Percentiles rank a stretch among this genome's conserved stretches.
Evolutionary conservation across 1,140 invertebrate genomes (phyloP).

Genomic region (Solenopsis invicta): DNA sequence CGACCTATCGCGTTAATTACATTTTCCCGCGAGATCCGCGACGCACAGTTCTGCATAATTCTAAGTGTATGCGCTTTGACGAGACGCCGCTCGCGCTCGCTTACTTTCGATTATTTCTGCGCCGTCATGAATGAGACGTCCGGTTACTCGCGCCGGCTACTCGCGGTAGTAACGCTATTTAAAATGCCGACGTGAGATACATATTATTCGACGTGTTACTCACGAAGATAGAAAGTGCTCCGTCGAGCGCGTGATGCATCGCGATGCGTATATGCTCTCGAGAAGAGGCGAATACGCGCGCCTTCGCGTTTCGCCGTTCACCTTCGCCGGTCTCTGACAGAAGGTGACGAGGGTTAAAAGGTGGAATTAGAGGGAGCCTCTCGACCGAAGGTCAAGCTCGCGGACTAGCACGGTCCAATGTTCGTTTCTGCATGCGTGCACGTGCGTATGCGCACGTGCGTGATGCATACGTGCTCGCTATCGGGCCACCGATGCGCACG

Average conservation of each 20-base stretch:
- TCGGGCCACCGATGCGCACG: conserved; percentile 11
- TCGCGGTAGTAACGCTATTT: conserved; percentile 50
- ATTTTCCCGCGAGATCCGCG: conserved; percentile 37
- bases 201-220: conserved; percentile 54
- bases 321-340: conserved; percentile 26
- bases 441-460: conserved; percentile 31
- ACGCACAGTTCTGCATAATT: conserved; percentile 18
- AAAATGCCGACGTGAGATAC: conserved; percentile 57
- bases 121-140: conserved; percentile 54
- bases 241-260: conserved; percentile 19
- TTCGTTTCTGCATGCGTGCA: conserved; percentile 51
- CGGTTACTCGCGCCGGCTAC: conserved; percentile 50
- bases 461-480: neutral
- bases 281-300: conserved; percentile 60
- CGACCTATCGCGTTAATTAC: conserved; percentile 43
- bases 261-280: conserved; percentile 26
- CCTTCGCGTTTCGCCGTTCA: conserved; percentile 54
- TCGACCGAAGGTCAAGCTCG: conserved; percentile 57
- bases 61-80: conserved; percentile 51
- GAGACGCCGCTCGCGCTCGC: conserved; percentile 42
- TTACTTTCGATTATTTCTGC: conserved; percentile 63
- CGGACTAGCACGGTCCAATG: conserved; percentile 15
- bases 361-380: conserved; percentile 68
- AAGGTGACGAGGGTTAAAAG: conserved; percentile 73
- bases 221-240: conserved; percentile 65